Evolutionary conservation across 2,113 vertebrate genomes (phyloP), one percentile per base, ranked within the genome.

Genomic region (Scomber japonicus): DNA sequence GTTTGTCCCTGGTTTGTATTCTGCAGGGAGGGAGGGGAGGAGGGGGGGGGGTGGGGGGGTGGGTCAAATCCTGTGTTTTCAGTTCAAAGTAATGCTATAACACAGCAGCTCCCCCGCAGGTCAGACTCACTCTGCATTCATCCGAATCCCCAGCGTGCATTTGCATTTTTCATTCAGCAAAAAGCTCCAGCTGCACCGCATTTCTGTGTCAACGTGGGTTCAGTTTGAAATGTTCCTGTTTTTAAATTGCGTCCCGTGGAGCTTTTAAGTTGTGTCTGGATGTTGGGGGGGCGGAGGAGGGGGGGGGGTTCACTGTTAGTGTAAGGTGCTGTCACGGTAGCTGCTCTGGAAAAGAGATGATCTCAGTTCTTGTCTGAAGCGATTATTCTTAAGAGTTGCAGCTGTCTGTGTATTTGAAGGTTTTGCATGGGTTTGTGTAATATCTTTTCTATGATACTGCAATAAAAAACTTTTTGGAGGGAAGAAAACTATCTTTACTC

Each of bases 141-240:
- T 61, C 45, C 27, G 16, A 71, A 79, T 72, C 77, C 55, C 45
- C 66, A 35, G 44, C 44, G 40, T 27, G 65, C 57, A 35, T 75
- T 53, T 67, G 57, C 49, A 55, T 76, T 78, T 77, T 78, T 78
- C 49, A 71, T 71, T 57, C 53, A 35, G 48, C 53, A 57, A 64
- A 80, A 75, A 78, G 59, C 68, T 40, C 46, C 35, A 59, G 74
- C 62, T 72, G 67, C 62, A 31, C 27, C 0, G 44, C 70, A 14
- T 45, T 46, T 50, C 50, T 40, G 64, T 61, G 65, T 68, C 70
- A 71, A 14, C 75, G 2, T 5, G 54, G n/a, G 59, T 61, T 71
- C 45, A n/a, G 5, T 75, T 81, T 56, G 31, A 81, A 74, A 66
- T 57, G 48, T 53, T 19, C 7, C 40, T 56, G 5, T 35, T 50